phyloP scores from a whole-genome alignment of 2,113 vertebrate genomes.

The Crocuta crocuta region DNA sequence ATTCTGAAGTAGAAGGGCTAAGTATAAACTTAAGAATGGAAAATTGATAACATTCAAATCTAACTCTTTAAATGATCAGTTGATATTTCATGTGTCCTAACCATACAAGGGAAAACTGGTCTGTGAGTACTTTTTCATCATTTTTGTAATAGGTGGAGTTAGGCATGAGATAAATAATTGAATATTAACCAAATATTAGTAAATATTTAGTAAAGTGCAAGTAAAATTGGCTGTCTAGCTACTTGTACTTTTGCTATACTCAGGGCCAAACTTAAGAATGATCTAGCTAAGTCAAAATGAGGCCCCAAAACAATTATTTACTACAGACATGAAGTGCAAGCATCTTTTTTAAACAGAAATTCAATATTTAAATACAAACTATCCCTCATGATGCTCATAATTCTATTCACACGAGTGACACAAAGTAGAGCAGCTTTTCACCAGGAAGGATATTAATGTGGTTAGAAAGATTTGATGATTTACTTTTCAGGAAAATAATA shows the following conservation, averaged over 20 bases:
- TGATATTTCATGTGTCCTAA: background rate
- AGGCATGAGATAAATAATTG: background rate
- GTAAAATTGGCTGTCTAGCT: background rate
- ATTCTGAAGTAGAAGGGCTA: background rate
- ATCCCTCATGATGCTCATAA: background rate
- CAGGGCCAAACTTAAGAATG: background rate
- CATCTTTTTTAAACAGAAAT: background rate
- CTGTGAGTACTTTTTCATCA: background rate
- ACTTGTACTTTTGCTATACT: background rate
- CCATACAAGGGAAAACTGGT: background rate
- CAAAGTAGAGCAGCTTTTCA: conserved; percentile 1
- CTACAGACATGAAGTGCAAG: background rate
- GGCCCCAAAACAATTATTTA: background rate
- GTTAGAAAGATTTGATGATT: conserved; percentile 48
- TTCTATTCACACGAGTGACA: background rate
- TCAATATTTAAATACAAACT: background rate
- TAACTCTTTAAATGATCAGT: background rate
- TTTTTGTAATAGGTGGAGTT: background rate
- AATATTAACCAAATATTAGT: background rate
- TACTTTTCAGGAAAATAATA: conserved; percentile 56
- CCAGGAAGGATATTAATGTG: conserved; percentile 39
- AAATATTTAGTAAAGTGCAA: background rate
- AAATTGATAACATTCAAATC: background rate
- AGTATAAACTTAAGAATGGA: conserved; percentile 39
- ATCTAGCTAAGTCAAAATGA: background rate